phyloP scores from a whole-genome alignment of 2,797 vertebrate species.

The Borostomias antarcticus region DNA sequence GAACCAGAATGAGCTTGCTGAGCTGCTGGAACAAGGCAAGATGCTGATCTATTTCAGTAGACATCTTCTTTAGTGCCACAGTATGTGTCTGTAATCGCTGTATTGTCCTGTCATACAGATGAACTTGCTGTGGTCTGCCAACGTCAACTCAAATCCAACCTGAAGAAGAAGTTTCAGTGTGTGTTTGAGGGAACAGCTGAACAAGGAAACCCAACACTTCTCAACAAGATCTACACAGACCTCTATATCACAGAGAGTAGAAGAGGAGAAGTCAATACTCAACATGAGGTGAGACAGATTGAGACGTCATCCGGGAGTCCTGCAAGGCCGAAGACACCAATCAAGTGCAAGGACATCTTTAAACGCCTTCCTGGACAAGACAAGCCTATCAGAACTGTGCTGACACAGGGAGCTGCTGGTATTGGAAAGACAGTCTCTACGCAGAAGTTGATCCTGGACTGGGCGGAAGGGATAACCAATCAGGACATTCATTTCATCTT shows the following conservation, averaged over 20 bases:
- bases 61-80: too few species aligned
- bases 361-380: constrained; percentile 2
- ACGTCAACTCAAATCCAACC: not conserved
- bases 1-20: not conserved
- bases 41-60: not conserved
- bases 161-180: constrained; percentile 5
- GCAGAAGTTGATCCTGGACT: constrained; percentile 24
- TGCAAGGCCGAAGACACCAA: not conserved
- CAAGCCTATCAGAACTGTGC: not conserved
- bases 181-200: constrained; percentile 6
- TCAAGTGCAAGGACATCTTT: not conserved
- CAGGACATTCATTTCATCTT: constrained; percentile 32
- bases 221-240: constrained; percentile 5
- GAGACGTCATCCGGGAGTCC: not conserved
- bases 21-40: not conserved
- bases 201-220: constrained; percentile 4
- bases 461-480: constrained; percentile 2
- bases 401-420: constrained; percentile 33
- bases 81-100: too few species aligned
- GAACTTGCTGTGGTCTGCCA: not conserved
- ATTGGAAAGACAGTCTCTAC: constrained; percentile 58
- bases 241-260: constrained; percentile 2
- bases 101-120: not conserved
- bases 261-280: not conserved
- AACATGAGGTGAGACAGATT: constrained; percentile 6